These are phyloP conservation scores for Parochlus steinenii DNA, from an alignment of 2,888 invertebrate species.

Conservation along the genomic window DNA sequence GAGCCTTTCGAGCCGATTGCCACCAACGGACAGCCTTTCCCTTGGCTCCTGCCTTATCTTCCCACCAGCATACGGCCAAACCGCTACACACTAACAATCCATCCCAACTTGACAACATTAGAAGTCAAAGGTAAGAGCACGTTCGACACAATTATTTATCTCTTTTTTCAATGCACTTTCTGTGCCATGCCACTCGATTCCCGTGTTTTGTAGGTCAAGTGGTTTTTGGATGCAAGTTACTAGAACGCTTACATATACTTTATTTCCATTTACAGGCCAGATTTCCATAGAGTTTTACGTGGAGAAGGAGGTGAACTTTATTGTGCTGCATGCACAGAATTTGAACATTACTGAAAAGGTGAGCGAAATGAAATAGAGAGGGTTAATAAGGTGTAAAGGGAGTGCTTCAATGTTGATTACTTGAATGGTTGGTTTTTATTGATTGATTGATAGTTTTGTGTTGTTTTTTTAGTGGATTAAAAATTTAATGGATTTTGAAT, in stretches of 20 bases:
- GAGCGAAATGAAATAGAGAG: slow-evolving; percentile 16
- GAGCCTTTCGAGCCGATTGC: slow-evolving; percentile 47
- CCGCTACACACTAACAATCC: slow-evolving; percentile 76
- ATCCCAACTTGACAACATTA: slow-evolving; percentile 81
- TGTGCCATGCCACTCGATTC: no score
- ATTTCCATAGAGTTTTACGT: slow-evolving; percentile 73
- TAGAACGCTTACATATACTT: neutral
- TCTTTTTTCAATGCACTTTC: slow-evolving; percentile 14
- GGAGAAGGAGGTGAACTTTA: slow-evolving; percentile 63
- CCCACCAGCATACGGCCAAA: slow-evolving; percentile 64
- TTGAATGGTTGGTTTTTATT: neutral
- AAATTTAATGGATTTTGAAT: neutral
- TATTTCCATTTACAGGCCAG: slow-evolving; percentile 41
- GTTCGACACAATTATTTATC: slow-evolving; percentile 13
- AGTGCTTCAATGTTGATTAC: no score
- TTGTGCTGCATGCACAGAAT: slow-evolving; percentile 72
- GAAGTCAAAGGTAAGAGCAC: slow-evolving; percentile 60
- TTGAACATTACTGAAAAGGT: slow-evolving; percentile 71
- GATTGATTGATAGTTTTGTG: neutral
- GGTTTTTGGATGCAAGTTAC: no score
- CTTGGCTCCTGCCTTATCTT: slow-evolving; percentile 60
- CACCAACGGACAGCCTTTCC: slow-evolving; percentile 58
- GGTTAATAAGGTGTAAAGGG: no score
- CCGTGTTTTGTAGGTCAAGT: no score
- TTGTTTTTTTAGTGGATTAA: neutral